Conservation (phyloP, 2,113 vertebrate species). For the Cottus gobio region DNA sequence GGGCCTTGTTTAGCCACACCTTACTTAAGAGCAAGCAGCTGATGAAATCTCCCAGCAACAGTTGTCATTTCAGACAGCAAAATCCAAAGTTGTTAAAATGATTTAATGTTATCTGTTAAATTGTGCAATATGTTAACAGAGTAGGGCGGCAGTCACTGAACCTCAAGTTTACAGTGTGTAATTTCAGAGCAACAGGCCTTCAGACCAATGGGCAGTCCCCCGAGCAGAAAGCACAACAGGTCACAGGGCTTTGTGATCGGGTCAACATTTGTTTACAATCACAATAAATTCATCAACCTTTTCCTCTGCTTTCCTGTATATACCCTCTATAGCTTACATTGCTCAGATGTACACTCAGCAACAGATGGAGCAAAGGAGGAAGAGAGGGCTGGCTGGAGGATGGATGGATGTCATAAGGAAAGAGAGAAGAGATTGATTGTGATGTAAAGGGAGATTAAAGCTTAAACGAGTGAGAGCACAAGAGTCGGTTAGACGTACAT, state of each 20-base stretch:
- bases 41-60: not conserved
- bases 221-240: not conserved
- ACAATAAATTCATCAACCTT: not conserved
- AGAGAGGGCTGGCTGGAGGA: slow-evolving; percentile 40
- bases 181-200: not conserved
- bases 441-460: slow-evolving; percentile 65
- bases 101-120: too few relatives aligned
- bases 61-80: not conserved
- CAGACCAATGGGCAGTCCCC: not conserved
- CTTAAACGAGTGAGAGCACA: slow-evolving; percentile 53
- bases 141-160: too few relatives aligned
- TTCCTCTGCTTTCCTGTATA: not conserved
- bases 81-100: too few relatives aligned
- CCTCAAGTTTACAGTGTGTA: too few relatives aligned
- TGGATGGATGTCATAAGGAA: slow-evolving; percentile 50
- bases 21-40: not conserved
- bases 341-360: slow-evolving; percentile 27
- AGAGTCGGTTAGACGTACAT: slow-evolving; percentile 32
- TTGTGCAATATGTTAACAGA: too few relatives aligned
- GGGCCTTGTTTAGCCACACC: not conserved
- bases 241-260: not conserved
- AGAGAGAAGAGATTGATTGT: slow-evolving; percentile 58
- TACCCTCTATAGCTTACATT: not conserved
- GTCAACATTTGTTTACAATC: not conserved
- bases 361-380: slow-evolving; percentile 63